These are phyloP conservation scores for Trogon melanurus DNA, from an alignment of 2,113 vertebrate genomes.

Conservation along the genomic window DNA sequence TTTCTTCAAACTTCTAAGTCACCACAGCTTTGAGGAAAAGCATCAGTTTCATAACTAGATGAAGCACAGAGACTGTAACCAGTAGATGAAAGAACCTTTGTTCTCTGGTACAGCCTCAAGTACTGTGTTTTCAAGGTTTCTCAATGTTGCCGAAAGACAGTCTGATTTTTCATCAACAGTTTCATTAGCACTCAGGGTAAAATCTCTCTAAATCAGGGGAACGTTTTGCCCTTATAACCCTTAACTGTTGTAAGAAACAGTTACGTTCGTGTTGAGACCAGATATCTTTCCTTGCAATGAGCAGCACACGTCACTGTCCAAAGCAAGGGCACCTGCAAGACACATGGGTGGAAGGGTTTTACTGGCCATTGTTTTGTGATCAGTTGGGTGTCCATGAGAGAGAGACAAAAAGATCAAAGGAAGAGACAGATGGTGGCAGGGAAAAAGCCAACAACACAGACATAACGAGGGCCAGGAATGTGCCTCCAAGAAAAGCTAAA, in stretches of 20 bases:
- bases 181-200: not conserved
- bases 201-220: not conserved
- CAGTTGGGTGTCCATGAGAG: conserved; percentile 26
- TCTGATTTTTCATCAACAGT: not conserved
- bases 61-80: not conserved
- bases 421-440: conserved; percentile 42
- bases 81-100: conserved; percentile 39
- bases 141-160: not conserved
- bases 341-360: conserved; percentile 28
- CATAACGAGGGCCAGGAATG: conserved; percentile 36
- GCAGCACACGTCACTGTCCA: accelerated
- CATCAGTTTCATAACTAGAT: not conserved
- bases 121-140: not conserved
- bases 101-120: not conserved
- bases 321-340: conserved; percentile 31
- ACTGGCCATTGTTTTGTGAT: conserved; percentile 33
- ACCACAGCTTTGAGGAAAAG: not conserved
- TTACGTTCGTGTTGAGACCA: not conserved
- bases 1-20: not conserved
- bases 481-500: conserved; percentile 21
- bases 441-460: conserved; percentile 15
- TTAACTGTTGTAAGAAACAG: not conserved
- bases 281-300: not conserved
- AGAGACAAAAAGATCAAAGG: conserved; percentile 53
- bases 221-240: not conserved